Evolutionary conservation across 2,888 invertebrate species (phyloP), one percentile per base, ranked within the genome.

Genomic region (Acanthosepion esculentum): DNA sequence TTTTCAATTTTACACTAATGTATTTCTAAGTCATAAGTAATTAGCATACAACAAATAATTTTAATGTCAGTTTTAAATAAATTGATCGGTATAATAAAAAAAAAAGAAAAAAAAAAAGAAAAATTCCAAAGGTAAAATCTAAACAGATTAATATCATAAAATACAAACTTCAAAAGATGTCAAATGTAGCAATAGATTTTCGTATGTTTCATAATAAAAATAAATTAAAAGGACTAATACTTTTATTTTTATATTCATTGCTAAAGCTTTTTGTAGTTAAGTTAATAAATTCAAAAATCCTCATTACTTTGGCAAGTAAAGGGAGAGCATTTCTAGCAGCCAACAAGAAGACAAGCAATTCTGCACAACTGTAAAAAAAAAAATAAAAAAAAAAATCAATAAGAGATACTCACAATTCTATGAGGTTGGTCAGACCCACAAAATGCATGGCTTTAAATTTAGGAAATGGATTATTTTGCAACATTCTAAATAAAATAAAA

Each of bases 401-500:
- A 78, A 59, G 0, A 59, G 59, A n/a, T 92, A 95, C 96, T 96
- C 95, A 96, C 96, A 96, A 94, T 95, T 95, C 95, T 33, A 95
- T 48, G 48, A 96, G 94, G 48, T 95, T 91, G 92, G 94, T 94
- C 91, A 96, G 94, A 53, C 96, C 96, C 91, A 94, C 93, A 94
- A 96, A 96, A 94, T 95, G 96, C 94, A 94, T 94, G 53, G 94
- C 64, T 53, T 94, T 59, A 64, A 95, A 94, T n/a, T 95, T 64
- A n/a, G 95, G 50, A 15, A 96, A 94, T 41, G 95, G 94, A 94
- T 96, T 96, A 41, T 96, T 95, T 94, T 96, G 95, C 48, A 96
- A 91, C 94, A 95, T 94, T 95, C 96, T 96, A 95, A 94, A 96
- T 96, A 23, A 6, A 59, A 59, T 50, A 23, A 26, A 10, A 26